Base-by-base conservation (phyloP, 2,888 invertebrate species). In the Ferdinandea cuprea region DNA sequence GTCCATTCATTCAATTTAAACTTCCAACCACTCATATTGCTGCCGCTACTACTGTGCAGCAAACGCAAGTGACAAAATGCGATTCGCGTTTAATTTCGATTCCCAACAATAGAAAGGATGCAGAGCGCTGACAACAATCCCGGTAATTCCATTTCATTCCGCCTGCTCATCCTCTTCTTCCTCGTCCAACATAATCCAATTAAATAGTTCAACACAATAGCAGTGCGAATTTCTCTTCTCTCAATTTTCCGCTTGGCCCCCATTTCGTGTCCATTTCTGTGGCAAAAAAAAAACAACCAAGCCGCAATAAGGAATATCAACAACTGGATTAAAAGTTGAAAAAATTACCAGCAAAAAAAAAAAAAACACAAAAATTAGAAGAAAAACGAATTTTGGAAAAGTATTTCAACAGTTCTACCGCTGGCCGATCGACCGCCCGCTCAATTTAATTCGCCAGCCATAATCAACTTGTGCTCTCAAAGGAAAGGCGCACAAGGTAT, bases 171-270 rank as follows among this genome's bases (percentile, higher is more conserved):
- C 42, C 32, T 11, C 28, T 19, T 32, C 44, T 3, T 21, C 17
- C 13, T 44, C 13, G 21, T 44, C 37, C 2, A 11, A 46, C 21
- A 17, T 71, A 58, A 78, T 78, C 50, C 32, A 78, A 71, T 78
- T 71, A 71, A 65, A 78, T 71, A 78, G 63, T 78, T 71, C 40
- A 40, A 44, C 48, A 58, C 30, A 78, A 71, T 44, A 30, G 35
- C 35, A 65, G 1, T n/a, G n/a, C 32, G 50, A 13, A 52, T 37
- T 37, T 52, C 42, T 11, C 17, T 25, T 42, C 17, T 8, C 17
- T 8, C 63, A 25, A 13, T 48, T 28, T 37, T 28, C 15, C 44
- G 37, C 58, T 28, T 11, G 32, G 48, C 48, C 32, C 19, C 11
- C n/a, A n/a, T n/a, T 4, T 19, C 9, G 13, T 9, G 3, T 11